Evolutionary conservation across 2,113 vertebrate species (phyloP), one percentile per base, ranked within the genome.

Genomic region (Pao palembangensis): DNA sequence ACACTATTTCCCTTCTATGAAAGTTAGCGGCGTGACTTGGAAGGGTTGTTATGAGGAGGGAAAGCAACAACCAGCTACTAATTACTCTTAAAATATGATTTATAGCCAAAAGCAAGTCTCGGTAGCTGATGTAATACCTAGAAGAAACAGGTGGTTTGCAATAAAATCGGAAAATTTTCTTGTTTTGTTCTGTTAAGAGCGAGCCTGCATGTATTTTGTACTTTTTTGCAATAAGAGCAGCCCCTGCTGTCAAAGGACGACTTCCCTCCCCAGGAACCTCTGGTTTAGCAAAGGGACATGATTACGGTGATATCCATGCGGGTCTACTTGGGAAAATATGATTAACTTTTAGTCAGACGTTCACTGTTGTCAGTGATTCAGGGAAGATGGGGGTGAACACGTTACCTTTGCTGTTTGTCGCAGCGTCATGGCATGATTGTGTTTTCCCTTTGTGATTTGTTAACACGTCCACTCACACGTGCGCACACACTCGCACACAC

Each of bases 371-470:
- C 47, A 38, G 71, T 55, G 76, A 69, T 87, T 88, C 82, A 85
- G 83, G 76, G 79, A 89, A 73, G 79, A 73, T 82, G 34, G 62
- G 71, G 54, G 68, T 79, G 57, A 62, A 78, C 75, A 68, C 57
- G 69, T 82, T 82, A 75, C 62, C 76, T 80, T 80, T 84, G 58
- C 66, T 75, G 76, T 87, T 57, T 76, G 79, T 89, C 64, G 55
- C 55, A 67, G 71, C 71, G 76, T 90, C 81, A 86, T 63, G 64
- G 90, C 90, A 91, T 91, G 88, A 84, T 85, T 79, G 76, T 80
- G 82, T 88, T 87, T 80, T 84, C 13, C 73, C 78, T 85, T 71
- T 86, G 80, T 87, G 79, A 84, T 85, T 83, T 75, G 69, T 84
- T 79, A 21, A 84, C 81, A 54, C 34, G 34, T 11, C 34, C 72